These are phyloP conservation scores for Steinernema carpocapsae DNA, from an alignment of 2,888 invertebrate species.

Conservation along the genomic window DNA sequence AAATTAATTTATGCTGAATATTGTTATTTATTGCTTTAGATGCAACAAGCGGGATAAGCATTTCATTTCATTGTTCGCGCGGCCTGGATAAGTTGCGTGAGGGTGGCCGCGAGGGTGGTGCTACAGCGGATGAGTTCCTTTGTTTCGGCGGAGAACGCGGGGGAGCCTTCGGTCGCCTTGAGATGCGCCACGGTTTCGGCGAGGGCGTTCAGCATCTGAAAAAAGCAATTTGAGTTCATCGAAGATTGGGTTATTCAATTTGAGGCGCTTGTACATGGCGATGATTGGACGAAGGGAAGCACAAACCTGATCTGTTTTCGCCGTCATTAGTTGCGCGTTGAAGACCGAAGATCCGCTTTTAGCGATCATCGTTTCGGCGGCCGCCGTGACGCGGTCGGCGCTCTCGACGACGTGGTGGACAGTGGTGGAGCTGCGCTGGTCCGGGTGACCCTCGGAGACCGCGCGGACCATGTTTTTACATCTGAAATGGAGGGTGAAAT, in stretches of 20 bases:
- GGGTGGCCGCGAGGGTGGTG: slow-evolving; percentile 50
- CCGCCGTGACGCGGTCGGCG: slow-evolving; percentile 43
- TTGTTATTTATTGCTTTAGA: slow-evolving; percentile 21
- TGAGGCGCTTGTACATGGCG: neutral
- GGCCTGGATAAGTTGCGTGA: slow-evolving; percentile 49
- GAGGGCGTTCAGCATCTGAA: slow-evolving; percentile 47
- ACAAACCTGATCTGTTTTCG: slow-evolving; percentile 48
- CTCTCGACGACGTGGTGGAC: slow-evolving; percentile 43
- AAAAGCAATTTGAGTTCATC: slow-evolving; percentile 26
- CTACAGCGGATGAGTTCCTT: slow-evolving; percentile 47
- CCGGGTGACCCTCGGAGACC: slow-evolving; percentile 34
- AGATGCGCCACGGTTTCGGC: slow-evolving; percentile 44
- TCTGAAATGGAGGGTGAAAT: slow-evolving; percentile 10
- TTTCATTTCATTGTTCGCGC: slow-evolving; percentile 44
- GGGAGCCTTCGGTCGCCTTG: slow-evolving; percentile 38
- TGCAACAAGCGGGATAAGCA: slow-evolving; percentile 27
- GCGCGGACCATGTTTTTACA: slow-evolving; percentile 46
- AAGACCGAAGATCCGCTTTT: slow-evolving; percentile 49
- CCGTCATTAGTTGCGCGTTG: slow-evolving; percentile 50
- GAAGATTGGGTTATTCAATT: slow-evolving; percentile 32
- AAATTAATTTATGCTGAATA: slow-evolving; percentile 12
- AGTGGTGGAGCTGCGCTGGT: slow-evolving; percentile 12
- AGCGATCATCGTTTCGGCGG: slow-evolving; percentile 43
- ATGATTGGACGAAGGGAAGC: neutral
- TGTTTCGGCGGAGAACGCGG: slow-evolving; percentile 39